phyloP scores from a whole-genome alignment of 2,888 invertebrate species.

The Shargacucullia verbasci region DNA sequence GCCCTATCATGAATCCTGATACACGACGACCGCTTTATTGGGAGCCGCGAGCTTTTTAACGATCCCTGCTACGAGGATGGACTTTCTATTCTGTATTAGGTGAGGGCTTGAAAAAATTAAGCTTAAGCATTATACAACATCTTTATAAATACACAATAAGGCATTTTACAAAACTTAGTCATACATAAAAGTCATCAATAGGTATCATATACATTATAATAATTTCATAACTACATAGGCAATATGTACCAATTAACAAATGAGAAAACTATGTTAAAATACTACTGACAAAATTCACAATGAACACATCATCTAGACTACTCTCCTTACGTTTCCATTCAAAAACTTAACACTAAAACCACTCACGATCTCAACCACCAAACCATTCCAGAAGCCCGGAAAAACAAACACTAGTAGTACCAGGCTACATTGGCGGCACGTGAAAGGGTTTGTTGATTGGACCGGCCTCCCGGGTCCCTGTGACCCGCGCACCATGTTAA shows the following conservation, averaged over 20 bases:
- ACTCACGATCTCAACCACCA: conserved; percentile 19
- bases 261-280: too few relatives aligned
- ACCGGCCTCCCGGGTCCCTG: conserved; percentile 71
- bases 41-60: conserved; percentile 73
- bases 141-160: too few relatives aligned
- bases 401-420: conserved; percentile 52
- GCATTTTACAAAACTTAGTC: too few relatives aligned
- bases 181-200: too few relatives aligned
- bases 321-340: background rate
- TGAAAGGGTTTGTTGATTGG: conserved; percentile 85
- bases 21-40: conserved; percentile 78
- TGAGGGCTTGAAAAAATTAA: conserved; percentile 18
- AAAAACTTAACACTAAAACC: conserved; percentile 24
- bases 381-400: conserved; percentile 49
- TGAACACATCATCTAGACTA: too few relatives aligned
- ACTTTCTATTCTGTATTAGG: conserved; percentile 52
- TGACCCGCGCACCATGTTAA: conserved; percentile 85
- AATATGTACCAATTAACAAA: too few relatives aligned
- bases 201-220: too few relatives aligned
- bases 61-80: conserved; percentile 52
- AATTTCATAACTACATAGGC: too few relatives aligned
- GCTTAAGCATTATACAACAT: background rate
- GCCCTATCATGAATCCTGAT: conserved; percentile 87
- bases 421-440: conserved; percentile 47
- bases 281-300: too few relatives aligned